These are phyloP conservation scores for Zaprionus bogoriensis DNA, from an alignment of 2,888 invertebrate species.

Conservation along the genomic window DNA sequence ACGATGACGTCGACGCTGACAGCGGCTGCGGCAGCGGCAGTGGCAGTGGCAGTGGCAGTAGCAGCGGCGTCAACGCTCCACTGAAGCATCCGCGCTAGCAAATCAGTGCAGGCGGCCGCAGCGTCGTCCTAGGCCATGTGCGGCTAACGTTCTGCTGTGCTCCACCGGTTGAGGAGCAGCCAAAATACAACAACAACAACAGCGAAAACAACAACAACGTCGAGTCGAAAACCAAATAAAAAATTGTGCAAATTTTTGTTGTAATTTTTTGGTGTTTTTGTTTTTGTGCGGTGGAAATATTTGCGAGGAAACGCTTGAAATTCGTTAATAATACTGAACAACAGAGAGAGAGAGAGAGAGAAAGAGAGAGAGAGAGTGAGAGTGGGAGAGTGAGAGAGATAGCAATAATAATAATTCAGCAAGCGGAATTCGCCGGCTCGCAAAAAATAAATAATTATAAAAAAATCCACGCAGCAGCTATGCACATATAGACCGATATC, in stretches of 20 bases:
- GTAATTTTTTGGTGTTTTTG: too few species aligned
- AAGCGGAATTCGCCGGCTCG: too few species aligned
- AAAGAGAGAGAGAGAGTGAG: not conserved
- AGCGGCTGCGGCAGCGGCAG: not conserved
- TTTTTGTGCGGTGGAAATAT: too few species aligned
- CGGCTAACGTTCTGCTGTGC: conserved; percentile 50
- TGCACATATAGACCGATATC: not conserved
- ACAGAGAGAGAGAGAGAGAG: too few species aligned
- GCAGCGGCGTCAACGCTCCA: conserved; percentile 30
- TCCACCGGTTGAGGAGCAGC: conserved; percentile 45
- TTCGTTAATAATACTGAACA: too few species aligned
- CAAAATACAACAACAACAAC: conserved; percentile 12
- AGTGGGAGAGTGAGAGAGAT: not conserved
- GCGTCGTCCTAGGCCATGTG: conserved; percentile 60
- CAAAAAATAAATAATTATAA: not conserved
- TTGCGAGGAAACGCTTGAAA: too few species aligned
- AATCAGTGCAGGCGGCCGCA: conserved; percentile 61
- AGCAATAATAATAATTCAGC: not conserved
- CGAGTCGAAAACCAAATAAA: not conserved
- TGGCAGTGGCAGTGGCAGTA: conserved; percentile 1
- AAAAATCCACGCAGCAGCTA: not conserved
- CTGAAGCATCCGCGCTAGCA: conserved; percentile 42
- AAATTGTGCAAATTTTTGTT: too few species aligned
- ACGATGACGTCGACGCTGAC: conserved; percentile 8
- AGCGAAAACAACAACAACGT: conserved; percentile 4